Evolutionary conservation across 2,797 vertebrate genomes (phyloP), one percentile per base, ranked within the genome.

Genomic region (Oreortyx pictus): DNA sequence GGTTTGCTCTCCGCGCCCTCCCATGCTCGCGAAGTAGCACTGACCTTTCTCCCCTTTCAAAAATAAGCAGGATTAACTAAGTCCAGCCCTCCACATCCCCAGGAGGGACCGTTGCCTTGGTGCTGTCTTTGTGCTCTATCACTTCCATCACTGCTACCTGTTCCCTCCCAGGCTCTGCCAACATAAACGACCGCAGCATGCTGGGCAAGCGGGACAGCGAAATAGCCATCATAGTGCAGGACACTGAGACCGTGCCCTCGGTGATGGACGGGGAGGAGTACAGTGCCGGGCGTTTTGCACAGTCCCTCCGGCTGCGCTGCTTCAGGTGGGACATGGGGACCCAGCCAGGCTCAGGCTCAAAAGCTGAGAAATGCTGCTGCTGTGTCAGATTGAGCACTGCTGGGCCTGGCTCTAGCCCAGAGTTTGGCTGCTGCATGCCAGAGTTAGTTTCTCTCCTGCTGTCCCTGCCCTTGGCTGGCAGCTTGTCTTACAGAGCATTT

Each of bases 151-250:
- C 20, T 5, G 3, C 46, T 10, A 35, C 61, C 33, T 72, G 4
- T 59, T 61, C 18, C 54, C 74, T 65, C 61, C 37, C 91, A 99
- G 99, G 99, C 59, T 99, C 99, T 24, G 99, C 99, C 80, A 99
- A 99, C 98, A 99, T 99, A 96, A 99, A 99, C 2, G 99, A 99
- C 98, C 97, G 99, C 71, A 99, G 99, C 97, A 98, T 99, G 99
- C 97, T 99, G 97, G 99, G 99, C 4, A 99, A 99, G 96, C 95
- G 99, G 79, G 99, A 99, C 98, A 99, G 99, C 5, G 99, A 99
- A 97, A 98, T 99, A 95, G 99, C 99, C 5, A 82, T 99, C 94
- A 98, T 99, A 7, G 98, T 99, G 90, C 98, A 99, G 96, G 99
- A 99, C 97, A 98, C 97, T 0, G 98, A 98, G 93, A 98, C 70